Evolutionary conservation across 2,113 vertebrate genomes (phyloP).

Genomic region (Gobio gobio): DNA sequence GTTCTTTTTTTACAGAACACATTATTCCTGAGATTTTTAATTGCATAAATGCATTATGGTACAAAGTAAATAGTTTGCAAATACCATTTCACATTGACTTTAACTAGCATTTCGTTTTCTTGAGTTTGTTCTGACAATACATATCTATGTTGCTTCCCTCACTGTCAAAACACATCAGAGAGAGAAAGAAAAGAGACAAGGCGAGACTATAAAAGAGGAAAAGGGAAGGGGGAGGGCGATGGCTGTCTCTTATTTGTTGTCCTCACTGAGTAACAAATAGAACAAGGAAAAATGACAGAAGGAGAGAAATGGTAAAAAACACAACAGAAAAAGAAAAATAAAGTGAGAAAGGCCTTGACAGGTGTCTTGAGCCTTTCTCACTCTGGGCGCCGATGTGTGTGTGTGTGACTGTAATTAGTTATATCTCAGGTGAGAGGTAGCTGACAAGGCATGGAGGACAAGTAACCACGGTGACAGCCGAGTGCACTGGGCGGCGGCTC

Average conservation of each 20-base stretch:
- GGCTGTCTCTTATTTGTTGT: slow-evolving; percentile 41
- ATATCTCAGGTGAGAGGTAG: slow-evolving; percentile 54
- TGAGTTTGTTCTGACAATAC: slow-evolving; percentile 11
- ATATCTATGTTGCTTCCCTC: slow-evolving; percentile 24
- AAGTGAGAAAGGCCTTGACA: slow-evolving; percentile 38
- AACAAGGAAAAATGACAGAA: slow-evolving; percentile 30
- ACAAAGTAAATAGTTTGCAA: background rate
- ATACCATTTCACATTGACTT: background rate
- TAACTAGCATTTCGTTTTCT: slow-evolving; percentile 2
- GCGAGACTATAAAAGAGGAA: slow-evolving; percentile 1
- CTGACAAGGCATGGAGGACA: slow-evolving; percentile 55
- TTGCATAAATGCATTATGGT: background rate
- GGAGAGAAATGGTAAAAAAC: slow-evolving; percentile 30
- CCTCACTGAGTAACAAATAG: slow-evolving; percentile 23
- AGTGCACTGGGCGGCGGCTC: slow-evolving; percentile 43
- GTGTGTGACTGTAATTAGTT: slow-evolving; percentile 55
- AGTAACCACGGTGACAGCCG: slow-evolving; percentile 47
- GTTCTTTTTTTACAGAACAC: background rate
- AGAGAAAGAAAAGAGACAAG: slow-evolving; percentile 28
- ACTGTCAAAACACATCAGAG: slow-evolving; percentile 43
- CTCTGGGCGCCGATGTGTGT: slow-evolving; percentile 23
- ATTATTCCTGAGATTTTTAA: background rate
- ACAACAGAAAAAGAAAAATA: background rate
- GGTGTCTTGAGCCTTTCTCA: slow-evolving; percentile 37
- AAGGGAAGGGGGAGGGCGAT: background rate